Conservation (phyloP, 2,888 invertebrate species). For the Ennomos erosarius region DNA sequence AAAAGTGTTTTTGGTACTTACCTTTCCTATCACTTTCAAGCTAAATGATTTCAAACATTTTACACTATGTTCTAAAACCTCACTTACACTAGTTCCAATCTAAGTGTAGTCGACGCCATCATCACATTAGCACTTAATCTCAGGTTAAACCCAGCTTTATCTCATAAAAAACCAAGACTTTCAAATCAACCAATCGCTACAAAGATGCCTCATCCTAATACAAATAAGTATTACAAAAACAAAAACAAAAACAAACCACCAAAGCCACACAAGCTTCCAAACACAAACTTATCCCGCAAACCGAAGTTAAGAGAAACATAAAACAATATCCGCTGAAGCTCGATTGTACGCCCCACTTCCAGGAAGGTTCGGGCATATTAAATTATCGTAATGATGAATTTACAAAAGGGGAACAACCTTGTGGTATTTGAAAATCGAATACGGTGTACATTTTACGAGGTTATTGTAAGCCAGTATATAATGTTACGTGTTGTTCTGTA, state of each 20-base stretch:
- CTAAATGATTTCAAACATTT: too few species aligned
- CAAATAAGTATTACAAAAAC: not conserved
- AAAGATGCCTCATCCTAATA: too few species aligned
- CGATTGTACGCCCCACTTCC: slow-evolving; percentile 45
- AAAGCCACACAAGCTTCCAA: not conserved
- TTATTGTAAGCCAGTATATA: not conserved
- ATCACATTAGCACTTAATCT: too few species aligned
- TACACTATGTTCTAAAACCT: too few species aligned
- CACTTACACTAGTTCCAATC: too few species aligned
- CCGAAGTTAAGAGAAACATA: slow-evolving; percentile 17
- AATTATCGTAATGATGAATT: slow-evolving; percentile 57
- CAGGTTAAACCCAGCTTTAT: too few species aligned
- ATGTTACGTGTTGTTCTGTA: not conserved
- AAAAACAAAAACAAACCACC: slow-evolving; percentile 1
- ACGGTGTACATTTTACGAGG: slow-evolving; percentile 1
- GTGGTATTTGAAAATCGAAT: slow-evolving; percentile 27
- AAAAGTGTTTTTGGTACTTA: too few species aligned
- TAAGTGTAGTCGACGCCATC: too few species aligned
- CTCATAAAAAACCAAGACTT: too few species aligned
- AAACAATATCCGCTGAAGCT: slow-evolving; percentile 9
- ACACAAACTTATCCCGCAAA: not conserved
- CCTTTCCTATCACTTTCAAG: too few species aligned
- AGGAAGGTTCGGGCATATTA: slow-evolving; percentile 43
- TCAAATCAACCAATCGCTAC: too few species aligned
- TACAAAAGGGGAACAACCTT: slow-evolving; percentile 39